A percentile compares a stretch with the other conserved stretches of the same genome.
phyloP scores from a whole-genome alignment of 2,888 invertebrate genomes.

The Operophtera brumata region DNA sequence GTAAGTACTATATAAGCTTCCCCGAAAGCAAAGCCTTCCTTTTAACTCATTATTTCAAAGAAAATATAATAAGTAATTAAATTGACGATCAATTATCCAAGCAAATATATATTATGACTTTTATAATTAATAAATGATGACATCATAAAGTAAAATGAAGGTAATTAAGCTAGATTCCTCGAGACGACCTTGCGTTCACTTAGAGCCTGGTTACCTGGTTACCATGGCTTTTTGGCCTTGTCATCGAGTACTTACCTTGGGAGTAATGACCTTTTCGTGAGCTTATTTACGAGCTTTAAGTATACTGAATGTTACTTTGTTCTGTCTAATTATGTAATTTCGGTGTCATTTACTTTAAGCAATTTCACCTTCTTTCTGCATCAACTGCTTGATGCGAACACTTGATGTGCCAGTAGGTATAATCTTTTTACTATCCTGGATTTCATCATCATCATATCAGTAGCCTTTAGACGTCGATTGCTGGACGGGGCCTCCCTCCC shows the following conservation, averaged over 20 bases:
- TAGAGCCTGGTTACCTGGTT: constrained; percentile 23
- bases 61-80: not conserved
- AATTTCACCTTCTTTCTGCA: too few species aligned
- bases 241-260: not conserved
- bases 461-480: too few species aligned
- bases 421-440: too few species aligned
- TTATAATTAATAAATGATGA: constrained; percentile 6
- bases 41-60: not conserved
- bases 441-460: too few species aligned
- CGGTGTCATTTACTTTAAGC: too few species aligned
- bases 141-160: constrained; percentile 14
- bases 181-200: constrained; percentile 30
- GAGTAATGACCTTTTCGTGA: constrained; percentile 10
- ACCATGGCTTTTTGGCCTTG: constrained; percentile 19
- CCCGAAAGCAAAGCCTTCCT: too few species aligned
- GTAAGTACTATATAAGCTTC: too few species aligned
- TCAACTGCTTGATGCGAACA: too few species aligned
- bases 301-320: not conserved
- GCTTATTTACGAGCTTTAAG: not conserved
- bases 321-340: not conserved
- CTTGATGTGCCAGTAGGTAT: too few species aligned
- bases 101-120: not conserved
- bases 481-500: too few species aligned
- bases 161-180: constrained; percentile 20
- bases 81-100: not conserved